Conservation (phyloP, 1,140 invertebrate species). For the Spodoptera litura region DNA sequence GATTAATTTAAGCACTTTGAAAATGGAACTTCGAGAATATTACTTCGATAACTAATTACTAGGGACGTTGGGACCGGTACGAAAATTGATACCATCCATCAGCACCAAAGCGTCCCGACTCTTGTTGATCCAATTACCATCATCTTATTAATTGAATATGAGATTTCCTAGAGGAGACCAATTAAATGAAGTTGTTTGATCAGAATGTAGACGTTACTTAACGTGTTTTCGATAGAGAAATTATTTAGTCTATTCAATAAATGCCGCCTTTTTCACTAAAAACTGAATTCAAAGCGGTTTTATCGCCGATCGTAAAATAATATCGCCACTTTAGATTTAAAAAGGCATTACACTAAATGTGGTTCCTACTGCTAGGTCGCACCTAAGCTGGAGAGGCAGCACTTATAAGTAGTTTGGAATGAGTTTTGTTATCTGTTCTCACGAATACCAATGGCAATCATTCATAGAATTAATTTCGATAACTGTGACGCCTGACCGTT, state of each 20-base stretch:
- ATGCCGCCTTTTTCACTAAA: slow-evolving; percentile 64
- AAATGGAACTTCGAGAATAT: slow-evolving; percentile 41
- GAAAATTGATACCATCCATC: slow-evolving; percentile 62
- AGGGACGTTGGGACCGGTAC: slow-evolving; percentile 46
- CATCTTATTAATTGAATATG: slow-evolving; percentile 72
- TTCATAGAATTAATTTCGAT: slow-evolving; percentile 83
- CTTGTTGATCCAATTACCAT: slow-evolving; percentile 66
- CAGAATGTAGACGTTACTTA: slow-evolving; percentile 75
- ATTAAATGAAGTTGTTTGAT: slow-evolving; percentile 75
- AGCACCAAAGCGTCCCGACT: slow-evolving; percentile 49
- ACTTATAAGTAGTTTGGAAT: slow-evolving; percentile 48
- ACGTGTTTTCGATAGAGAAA: slow-evolving; percentile 68
- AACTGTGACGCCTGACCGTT: slow-evolving; percentile 73
- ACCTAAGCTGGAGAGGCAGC: slow-evolving; percentile 27
- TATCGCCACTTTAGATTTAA: slow-evolving; percentile 66
- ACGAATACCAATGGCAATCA: slow-evolving; percentile 69
- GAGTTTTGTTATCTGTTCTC: slow-evolving; percentile 51
- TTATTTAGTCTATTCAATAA: slow-evolving; percentile 68
- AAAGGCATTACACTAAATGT: slow-evolving; percentile 51
- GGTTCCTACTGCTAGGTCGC: slow-evolving; percentile 47
- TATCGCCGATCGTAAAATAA: slow-evolving; percentile 65
- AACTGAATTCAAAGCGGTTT: slow-evolving; percentile 54
- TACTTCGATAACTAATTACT: slow-evolving; percentile 57
- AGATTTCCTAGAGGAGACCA: slow-evolving; percentile 69
- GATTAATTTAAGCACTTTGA: slow-evolving; percentile 35